Base-by-base conservation (phyloP, 1,140 invertebrate species). In the Bombus huntii region DNA sequence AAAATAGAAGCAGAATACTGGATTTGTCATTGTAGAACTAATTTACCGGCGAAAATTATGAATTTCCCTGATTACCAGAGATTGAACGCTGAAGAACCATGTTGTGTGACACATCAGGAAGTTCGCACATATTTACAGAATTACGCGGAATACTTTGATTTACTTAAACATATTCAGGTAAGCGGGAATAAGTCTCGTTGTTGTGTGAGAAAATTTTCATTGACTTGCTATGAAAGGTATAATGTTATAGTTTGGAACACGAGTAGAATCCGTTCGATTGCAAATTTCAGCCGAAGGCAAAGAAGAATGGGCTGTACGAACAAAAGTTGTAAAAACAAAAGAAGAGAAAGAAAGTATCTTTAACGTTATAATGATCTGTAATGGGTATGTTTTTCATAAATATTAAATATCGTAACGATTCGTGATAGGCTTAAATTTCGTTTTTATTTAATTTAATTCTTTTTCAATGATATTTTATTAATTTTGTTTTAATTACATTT, bases 11-110 rank as follows among this genome's bases (percentile, higher is more conserved):
- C 1, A 81, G 13, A 18, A 31, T 57, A 25, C 8, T 28, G 15
- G 0, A 31, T 22, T 66, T 76, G 25, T 82, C 0, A 71, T 84
- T 70, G 13, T 44, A 98, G 97, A 91, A 97, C 97, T 9, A 98
- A 98, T 96, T 93, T 98, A 39, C 97, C 97, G 5, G 97, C 97
- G 90, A 96, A 97, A 94, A 94, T 97, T 44, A 98, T 98, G 97
- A 96, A 96, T 75, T 98, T 97, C 92, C 96, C 97, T n/a, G 97
- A 97, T 92, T 97, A 96, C 93, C 95, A 95, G 39, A 96, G 96
- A 93, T 79, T 94, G 93, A 87, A 93, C 88, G 82, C 93, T n/a
- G 90, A 81, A 87, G 91, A 93, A 76, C 84, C 91, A 70, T 96
- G 96, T 44, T 97, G 97, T 92, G 90, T 97, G 70, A 92, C 92